Evolutionary conservation across 2,797 vertebrate genomes (phyloP).

Genomic region (Argyrosomus regius): DNA sequence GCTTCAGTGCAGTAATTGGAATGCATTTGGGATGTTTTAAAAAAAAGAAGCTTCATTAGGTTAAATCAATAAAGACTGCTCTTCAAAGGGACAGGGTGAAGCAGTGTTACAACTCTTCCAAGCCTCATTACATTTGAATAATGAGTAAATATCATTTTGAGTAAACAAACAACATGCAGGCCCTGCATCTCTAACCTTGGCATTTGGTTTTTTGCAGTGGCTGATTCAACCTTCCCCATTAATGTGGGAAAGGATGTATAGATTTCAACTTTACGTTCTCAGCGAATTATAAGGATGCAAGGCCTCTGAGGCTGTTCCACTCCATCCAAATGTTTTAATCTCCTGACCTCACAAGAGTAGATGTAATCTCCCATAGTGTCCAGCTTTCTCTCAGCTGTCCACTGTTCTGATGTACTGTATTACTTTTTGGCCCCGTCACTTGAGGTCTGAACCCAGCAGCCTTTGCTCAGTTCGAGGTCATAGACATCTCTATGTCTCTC

Average conservation of each 20-base stretch:
- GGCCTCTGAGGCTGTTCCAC: not conserved
- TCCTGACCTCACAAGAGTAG: not conserved
- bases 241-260: not conserved
- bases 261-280: not conserved
- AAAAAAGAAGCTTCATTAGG: slow-evolving; percentile 51
- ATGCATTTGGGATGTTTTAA: slow-evolving; percentile 51
- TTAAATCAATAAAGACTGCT: slow-evolving; percentile 62
- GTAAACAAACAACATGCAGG: slow-evolving; percentile 49
- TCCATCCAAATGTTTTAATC: not conserved
- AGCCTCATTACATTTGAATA: slow-evolving; percentile 63
- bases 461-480: not conserved
- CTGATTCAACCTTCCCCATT: not conserved
- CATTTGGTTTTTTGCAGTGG: not conserved
- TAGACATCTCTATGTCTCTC: not conserved
- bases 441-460: not conserved
- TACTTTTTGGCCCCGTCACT: not conserved
- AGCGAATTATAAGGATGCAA: not conserved
- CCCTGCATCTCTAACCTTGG: slow-evolving; percentile 13
- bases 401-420: not conserved
- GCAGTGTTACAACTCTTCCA: slow-evolving; percentile 30
- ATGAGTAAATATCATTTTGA: slow-evolving; percentile 48
- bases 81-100: slow-evolving; percentile 53
- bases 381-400: not conserved
- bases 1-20: slow-evolving; percentile 51
- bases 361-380: not conserved